Evolutionary conservation across 2,113 vertebrate genomes (phyloP), one percentile per base, ranked within the genome.

Genomic region (Rhabdornis inornatus): DNA sequence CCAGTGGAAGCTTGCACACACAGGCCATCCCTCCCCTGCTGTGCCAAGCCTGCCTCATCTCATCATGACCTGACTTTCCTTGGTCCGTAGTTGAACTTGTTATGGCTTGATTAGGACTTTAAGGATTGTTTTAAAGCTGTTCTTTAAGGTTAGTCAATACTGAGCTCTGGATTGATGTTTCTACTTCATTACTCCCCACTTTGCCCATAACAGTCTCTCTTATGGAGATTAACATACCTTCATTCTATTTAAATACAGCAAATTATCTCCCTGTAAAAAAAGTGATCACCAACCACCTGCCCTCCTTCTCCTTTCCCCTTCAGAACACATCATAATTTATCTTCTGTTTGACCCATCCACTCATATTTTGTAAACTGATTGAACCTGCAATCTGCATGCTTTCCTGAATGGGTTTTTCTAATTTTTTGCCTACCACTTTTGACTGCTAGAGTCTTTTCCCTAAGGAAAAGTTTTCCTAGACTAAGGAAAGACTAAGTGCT

Each of bases 331-430:
- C 9, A 71, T 60, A 33, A 52, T 24, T 35, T 72, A 69, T 44
- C 49, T 89, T 70, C n/a, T 27, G 7, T 47, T 71, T 64, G 30
- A 60, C 44, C 23, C 28, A 72, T 59, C 20, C 23, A 60, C 42
- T 64, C 17, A 4, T 50, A 79, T 52, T 91, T 63, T 7, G 0
- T n/a, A 33, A 77, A 64, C 44, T 47, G 47, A 70, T 23, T 27
- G 53, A 66, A n/a, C 40, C 11, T 22, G 6, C 0, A 70, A 37
- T 37, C 14, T 31, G 13, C 0, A 0, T 24, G 15, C 44, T 80
- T 68, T 86, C 61, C 59, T 42, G 35, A 85, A 59, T 14, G 39
- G 6, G 9, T n/a, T 79, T 71, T 66, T 92, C 12, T 10, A 53
- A 55, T 3, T 40, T 22, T 24, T 20, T 72, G 19, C 63, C 64